Evolutionary conservation across 2,888 invertebrate species (phyloP).

Genomic region (Pristionchus mayeri): DNA sequence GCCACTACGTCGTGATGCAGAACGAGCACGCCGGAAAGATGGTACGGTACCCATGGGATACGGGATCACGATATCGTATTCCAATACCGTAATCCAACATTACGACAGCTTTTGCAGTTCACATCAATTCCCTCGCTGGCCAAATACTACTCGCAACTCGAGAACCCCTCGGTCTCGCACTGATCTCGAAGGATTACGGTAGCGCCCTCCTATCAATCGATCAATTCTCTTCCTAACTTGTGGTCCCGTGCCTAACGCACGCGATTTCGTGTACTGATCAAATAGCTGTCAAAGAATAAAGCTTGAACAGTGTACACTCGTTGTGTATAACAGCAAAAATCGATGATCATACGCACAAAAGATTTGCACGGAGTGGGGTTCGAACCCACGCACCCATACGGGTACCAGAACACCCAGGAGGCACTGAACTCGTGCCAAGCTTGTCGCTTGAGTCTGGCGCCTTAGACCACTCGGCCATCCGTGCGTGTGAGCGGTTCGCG

Average conservation of each 20-base stretch:
- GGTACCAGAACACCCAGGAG: constrained; percentile 51
- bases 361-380: constrained; percentile 52
- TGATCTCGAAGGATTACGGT: not conserved
- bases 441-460: constrained; percentile 77
- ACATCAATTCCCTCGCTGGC: constrained; percentile 2
- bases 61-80: not conserved
- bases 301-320: constrained; percentile 22
- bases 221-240: not conserved
- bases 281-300: constrained; percentile 12
- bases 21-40: constrained; percentile 34
- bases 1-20: constrained; percentile 25
- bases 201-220: constrained; percentile 18
- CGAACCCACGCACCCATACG: constrained; percentile 52
- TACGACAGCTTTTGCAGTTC: not conserved
- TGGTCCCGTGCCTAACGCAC: not conserved
- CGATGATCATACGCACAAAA: too few species aligned
- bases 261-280: not conserved
- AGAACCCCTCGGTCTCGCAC: constrained; percentile 22
- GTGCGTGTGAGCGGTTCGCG: too few species aligned
- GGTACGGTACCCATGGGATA: not conserved
- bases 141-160: constrained; percentile 15
- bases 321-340: too few species aligned
- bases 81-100: too few species aligned
- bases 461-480: constrained; percentile 77
- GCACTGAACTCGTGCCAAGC: constrained; percentile 49